These are phyloP conservation scores for Mus pahari DNA, from an alignment of 2,113 vertebrate species.

Conservation along the genomic window DNA sequence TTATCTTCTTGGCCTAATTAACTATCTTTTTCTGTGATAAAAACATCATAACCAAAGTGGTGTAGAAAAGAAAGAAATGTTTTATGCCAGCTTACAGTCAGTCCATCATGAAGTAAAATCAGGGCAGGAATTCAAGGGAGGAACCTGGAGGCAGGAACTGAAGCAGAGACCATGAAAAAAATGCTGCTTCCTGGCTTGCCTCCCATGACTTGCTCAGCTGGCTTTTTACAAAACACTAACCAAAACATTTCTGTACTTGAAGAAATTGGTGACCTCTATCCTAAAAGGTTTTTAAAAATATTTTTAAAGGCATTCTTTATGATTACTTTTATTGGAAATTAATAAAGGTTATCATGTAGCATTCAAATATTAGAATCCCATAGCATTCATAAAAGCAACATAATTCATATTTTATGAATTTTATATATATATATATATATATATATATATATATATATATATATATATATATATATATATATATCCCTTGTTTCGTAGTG, in stretches of 20 bases:
- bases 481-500: conserved; percentile 1
- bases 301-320: conserved; percentile 34
- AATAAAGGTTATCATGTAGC: background rate
- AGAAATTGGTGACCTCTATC: background rate
- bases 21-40: background rate
- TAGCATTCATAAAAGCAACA: background rate
- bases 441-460: no score
- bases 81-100: background rate
- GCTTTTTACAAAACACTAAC: background rate
- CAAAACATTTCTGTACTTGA: background rate
- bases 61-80: background rate
- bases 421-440: no score
- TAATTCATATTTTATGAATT: background rate
- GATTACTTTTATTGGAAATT: conserved; percentile 36
- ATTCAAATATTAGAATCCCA: background rate
- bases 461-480: no score
- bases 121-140: background rate
- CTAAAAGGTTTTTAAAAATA: background rate
- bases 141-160: no score
- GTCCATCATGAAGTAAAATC: background rate
- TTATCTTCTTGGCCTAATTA: background rate
- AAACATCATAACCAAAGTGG: background rate
- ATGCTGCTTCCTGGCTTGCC: background rate
- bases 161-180: background rate
- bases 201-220: background rate